A percentile compares a stretch with the other conserved stretches of the same genome.
Evolutionary conservation across 2,113 vertebrate species (phyloP).

Genomic region (Mobula birostris): DNA sequence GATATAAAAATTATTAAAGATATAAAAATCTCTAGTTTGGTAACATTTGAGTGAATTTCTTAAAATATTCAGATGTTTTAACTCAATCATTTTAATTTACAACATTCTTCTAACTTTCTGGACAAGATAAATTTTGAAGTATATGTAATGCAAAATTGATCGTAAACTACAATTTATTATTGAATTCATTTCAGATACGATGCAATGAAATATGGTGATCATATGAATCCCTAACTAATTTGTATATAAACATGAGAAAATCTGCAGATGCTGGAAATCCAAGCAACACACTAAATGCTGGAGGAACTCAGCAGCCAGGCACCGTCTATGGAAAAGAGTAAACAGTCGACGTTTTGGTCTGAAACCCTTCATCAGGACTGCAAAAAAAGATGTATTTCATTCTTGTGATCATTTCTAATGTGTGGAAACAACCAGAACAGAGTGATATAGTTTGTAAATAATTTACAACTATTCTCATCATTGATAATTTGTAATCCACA

Average conservation of each 20-base stretch:
- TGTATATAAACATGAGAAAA: neutral
- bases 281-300: no score
- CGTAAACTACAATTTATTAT: neutral
- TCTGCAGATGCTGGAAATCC: no score
- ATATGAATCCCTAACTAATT: neutral
- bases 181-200: neutral
- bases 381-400: neutral
- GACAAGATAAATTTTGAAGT: neutral
- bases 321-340: no score
- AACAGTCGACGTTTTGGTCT: no score
- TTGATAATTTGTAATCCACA: neutral
- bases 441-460: conserved; percentile 15
- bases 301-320: no score
- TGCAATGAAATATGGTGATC: conserved; percentile 7
- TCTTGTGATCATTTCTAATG: neutral
- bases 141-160: neutral
- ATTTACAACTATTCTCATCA: neutral
- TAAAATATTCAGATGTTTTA: neutral
- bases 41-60: neutral
- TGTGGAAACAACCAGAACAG: neutral
- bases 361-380: no score
- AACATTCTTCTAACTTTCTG: neutral
- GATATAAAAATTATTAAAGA: conserved; percentile 14
- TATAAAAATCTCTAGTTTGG: neutral
- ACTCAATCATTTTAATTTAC: neutral